These are phyloP conservation scores for Chrysolina haemoptera DNA, from an alignment of 2,888 invertebrate genomes.

Conservation along the genomic window DNA sequence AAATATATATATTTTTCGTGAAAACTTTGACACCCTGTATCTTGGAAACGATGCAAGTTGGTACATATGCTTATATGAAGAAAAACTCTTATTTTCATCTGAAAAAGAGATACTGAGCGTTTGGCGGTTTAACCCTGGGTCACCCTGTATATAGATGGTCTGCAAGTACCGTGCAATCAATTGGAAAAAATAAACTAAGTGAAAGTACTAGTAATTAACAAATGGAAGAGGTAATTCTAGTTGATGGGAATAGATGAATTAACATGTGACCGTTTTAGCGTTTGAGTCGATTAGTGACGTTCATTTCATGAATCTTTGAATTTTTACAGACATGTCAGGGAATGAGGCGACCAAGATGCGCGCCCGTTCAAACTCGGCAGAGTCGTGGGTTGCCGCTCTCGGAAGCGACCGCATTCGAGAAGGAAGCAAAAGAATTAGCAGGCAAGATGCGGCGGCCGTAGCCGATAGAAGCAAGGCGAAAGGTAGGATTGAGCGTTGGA, in stretches of 20 bases:
- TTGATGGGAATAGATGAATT: neutral
- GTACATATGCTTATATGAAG: too few relatives aligned
- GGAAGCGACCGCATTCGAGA: constrained; percentile 48
- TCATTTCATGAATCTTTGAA: neutral
- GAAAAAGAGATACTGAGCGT: too few relatives aligned
- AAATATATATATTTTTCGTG: too few relatives aligned
- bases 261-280: neutral
- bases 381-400: constrained; percentile 68
- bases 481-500: constrained; percentile 36
- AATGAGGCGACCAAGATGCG: constrained; percentile 66
- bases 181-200: too few relatives aligned
- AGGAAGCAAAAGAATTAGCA: constrained; percentile 49
- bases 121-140: too few relatives aligned
- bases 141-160: too few relatives aligned
- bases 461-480: constrained; percentile 49
- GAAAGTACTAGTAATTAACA: neutral
- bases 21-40: too few relatives aligned
- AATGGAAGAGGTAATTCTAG: neutral
- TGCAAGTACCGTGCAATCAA: too few relatives aligned
- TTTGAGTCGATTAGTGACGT: neutral
- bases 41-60: too few relatives aligned
- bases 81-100: too few relatives aligned
- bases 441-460: constrained; percentile 48
- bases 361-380: constrained; percentile 73
- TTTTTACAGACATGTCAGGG: constrained; percentile 60